Base-by-base conservation (phyloP, 2,113 vertebrate species). In the Heterotis niloticus region DNA sequence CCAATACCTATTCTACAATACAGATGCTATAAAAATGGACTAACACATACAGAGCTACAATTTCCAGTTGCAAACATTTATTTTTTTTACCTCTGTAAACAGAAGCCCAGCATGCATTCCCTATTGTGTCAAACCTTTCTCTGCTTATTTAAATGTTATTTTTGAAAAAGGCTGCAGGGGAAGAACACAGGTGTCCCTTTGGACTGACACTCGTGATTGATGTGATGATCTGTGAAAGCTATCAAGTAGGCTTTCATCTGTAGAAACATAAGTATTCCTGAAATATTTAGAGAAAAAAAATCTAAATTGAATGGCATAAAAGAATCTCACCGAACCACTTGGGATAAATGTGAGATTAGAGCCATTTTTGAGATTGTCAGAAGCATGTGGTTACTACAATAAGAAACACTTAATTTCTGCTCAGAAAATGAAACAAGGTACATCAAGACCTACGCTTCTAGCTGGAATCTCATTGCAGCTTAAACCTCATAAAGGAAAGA, bases 151-250 rank as follows among this genome's bases (percentile, higher is more conserved):
- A 17, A 34, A 1, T 16, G 67, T 34, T 69, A 34, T 34, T 23
- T 17, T 70, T 70, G 24, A 17, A 70, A 18, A 70, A 70, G 12
- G 68, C 24, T 70, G 29, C 18, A 20, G 28, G 51, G 44, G 29
- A 66, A 66, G n/a, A 68, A 64, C 64, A 77, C 23, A 26, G 76
- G 64, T 12, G n/a, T 54, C 34, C 44, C 5, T 23, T 26, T n/a
- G 24, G 29, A 78, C 17, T 56, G 64, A 78, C 10, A 28, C 34
- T 23, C 44, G 12, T 54, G 64, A 66, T 67, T 26, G 29, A 64
- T 66, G 10, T 57, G 64, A 64, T 78, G 76, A 66, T 68, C 64
- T 66, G 26, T 57, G 62, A 68, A 68, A 51, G 26, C 64, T 54
- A 16, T 34, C 24, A 70, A 69, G 68, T 10, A 70, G 26, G 13